phyloP scores from a whole-genome alignment of 92 coral and sea anemone species.

The Isaurus tuberculatus region DNA sequence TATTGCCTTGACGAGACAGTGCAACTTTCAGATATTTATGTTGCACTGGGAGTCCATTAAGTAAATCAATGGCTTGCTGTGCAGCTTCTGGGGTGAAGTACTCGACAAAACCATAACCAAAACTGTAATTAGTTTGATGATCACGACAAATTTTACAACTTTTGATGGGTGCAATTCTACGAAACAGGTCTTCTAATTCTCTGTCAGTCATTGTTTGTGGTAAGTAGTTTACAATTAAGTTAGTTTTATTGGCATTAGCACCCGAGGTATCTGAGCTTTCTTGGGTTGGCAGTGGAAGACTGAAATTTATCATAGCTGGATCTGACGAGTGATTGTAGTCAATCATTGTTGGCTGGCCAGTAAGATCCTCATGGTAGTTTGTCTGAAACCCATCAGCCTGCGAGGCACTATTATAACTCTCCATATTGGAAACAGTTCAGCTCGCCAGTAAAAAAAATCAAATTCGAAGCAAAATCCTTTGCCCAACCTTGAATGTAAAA shows the following conservation, averaged over 20 bases:
- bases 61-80: conserved; percentile 73
- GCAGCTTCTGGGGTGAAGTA: conserved; percentile 87
- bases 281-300: not conserved
- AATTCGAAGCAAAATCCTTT: not conserved
- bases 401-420: not conserved
- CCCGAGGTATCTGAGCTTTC: not conserved
- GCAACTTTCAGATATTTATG: conserved; percentile 83
- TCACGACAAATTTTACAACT: conserved; percentile 83
- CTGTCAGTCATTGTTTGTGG: conserved; percentile 79
- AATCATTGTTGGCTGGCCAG: conserved; percentile 19
- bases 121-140: conserved; percentile 81
- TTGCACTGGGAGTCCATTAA: conserved; percentile 71
- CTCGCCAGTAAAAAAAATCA: not conserved
- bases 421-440: conserved; percentile 1
- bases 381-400: conserved; percentile 38
- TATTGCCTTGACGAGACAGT: conserved; percentile 75
- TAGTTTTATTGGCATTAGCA: conserved; percentile 62
- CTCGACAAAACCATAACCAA: conserved; percentile 90
- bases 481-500: not conserved
- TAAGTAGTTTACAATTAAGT: conserved; percentile 78
- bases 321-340: conserved; percentile 32
- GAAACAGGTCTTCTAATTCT: conserved; percentile 72
- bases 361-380: conserved; percentile 19
- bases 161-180: conserved; percentile 72
- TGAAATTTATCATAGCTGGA: not conserved